A percentile compares a stretch with the other conserved stretches of the same genome.
Conservation (phyloP, 2,797 vertebrate species). For the Sebastiscus tertius region DNA sequence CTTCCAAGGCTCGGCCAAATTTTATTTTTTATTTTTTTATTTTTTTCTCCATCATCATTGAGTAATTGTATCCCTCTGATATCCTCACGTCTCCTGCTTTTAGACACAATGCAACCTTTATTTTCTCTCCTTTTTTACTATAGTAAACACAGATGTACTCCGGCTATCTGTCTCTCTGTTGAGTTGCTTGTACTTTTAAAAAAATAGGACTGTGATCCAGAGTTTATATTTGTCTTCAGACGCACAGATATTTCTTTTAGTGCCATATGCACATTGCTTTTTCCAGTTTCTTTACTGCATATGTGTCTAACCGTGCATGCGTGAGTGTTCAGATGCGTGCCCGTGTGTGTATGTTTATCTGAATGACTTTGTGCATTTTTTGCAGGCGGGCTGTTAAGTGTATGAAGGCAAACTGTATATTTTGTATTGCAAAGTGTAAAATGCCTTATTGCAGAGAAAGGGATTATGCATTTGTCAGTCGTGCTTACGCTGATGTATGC, state of each 20-base stretch:
- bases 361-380: conserved; percentile 34
- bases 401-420: conserved; percentile 48
- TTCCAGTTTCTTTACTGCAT: conserved; percentile 6
- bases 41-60: conserved; percentile 23
- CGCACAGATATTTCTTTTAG: neutral
- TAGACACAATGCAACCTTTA: neutral
- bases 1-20: conserved; percentile 5
- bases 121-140: neutral
- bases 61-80: conserved; percentile 20
- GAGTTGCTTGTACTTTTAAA: neutral
- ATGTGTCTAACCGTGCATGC: neutral
- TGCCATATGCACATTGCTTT: neutral
- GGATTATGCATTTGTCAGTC: conserved; percentile 91
- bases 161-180: neutral
- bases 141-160: neutral
- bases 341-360: conserved; percentile 5
- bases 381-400: conserved; percentile 25
- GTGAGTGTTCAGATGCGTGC: neutral
- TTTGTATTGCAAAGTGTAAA: conserved; percentile 66
- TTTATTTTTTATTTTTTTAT: conserved; percentile 12
- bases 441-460: conserved; percentile 78
- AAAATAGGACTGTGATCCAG: conserved; percentile 7
- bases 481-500: conserved; percentile 88
- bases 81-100: neutral
- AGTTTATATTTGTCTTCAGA: conserved; percentile 14